A percentile compares a stretch with the other conserved stretches of the same genome.
Conservation (phyloP, 2,113 vertebrate genomes). For the Dasypus novemcinctus region DNA sequence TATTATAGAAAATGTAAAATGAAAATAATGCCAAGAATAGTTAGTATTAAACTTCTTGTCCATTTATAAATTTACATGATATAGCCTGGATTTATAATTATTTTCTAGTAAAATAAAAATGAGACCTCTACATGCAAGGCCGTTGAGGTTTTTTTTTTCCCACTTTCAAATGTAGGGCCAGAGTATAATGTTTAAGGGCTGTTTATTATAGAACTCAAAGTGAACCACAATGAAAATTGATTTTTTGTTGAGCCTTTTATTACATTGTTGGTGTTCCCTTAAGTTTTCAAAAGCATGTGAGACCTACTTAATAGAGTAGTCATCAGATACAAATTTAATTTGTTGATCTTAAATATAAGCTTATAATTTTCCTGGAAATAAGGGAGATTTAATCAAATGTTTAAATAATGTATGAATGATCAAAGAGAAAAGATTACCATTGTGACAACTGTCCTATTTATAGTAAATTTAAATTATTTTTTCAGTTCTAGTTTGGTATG, state of each 20-base stretch:
- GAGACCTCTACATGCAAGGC: not conserved
- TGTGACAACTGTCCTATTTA: not conserved
- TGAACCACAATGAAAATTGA: conserved; percentile 23
- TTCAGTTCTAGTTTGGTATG: not conserved
- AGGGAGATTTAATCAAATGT: conserved; percentile 36
- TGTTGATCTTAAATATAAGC: not conserved
- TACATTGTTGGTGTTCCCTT: conserved; percentile 32
- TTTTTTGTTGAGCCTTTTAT: conserved; percentile 7
- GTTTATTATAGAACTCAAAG: conserved; percentile 14
- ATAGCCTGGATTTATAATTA: conserved; percentile 27
- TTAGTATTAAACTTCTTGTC: not conserved
- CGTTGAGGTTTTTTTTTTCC: conserved; percentile 40
- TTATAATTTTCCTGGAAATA: conserved; percentile 49
- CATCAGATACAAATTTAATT: conserved; percentile 51
- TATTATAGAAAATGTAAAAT: conserved; percentile 32
- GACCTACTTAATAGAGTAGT: not conserved
- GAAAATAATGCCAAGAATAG: not conserved
- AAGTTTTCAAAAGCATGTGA: conserved; percentile 25
- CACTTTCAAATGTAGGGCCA: not conserved
- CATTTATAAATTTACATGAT: not conserved
- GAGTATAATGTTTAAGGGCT: conserved; percentile 12
- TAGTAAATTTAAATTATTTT: conserved; percentile 20
- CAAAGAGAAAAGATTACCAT: conserved; percentile 32
- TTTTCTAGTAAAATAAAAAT: conserved; percentile 55
- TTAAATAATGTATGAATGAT: not conserved